Base-by-base conservation (phyloP, 2,113 vertebrate species). In the Orthonyx spaldingii region DNA sequence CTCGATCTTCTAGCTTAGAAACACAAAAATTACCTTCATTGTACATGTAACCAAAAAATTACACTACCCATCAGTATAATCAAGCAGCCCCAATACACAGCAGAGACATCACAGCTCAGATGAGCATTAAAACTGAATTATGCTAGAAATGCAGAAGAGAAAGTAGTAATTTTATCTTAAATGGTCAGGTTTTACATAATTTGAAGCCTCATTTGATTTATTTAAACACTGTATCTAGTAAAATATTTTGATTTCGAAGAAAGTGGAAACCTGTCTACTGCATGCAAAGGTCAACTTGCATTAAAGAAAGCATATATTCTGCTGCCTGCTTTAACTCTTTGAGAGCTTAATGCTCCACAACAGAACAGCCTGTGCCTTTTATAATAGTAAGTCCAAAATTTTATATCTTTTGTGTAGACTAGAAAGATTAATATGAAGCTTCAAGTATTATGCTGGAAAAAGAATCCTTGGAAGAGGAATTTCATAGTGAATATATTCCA, bases 171-270 rank as follows among this genome's bases (percentile, higher is more conserved):
- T 91, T 91, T 75, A 91, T 87, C 65, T 80, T 4, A 93, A 91
- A 87, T 87, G 71, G 53, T 70, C 63, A 37, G 35, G 42, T 90
- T 96, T 95, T 94, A 88, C 59, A 88, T 96, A 85, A 96, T 91
- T 91, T 85, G 81, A 87, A 87, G 59, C 46, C 37, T 91, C 35
- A 63, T 90, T 87, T 82, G 49, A 61, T 96, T 92, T 87, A 81
- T 66, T 94, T 94, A 88, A 93, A 76, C 50, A 42, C 39, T n/a
- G 28, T 76, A 84, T 75, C 49, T 82, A 76, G 53, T 65, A 69
- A 83, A 86, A 88, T 94, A 57, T 47, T 90, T 89, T 91, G 50
- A 83, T 90, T 94, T 83, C 42, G 77, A 83, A 53, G 76, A 57
- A 91, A 93, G 42, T 39, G 27, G 49, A 64, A 91, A 93, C 55